Evolutionary conservation across 2,888 invertebrate species (phyloP).

Genomic region (Drosophila peninsularis): DNA sequence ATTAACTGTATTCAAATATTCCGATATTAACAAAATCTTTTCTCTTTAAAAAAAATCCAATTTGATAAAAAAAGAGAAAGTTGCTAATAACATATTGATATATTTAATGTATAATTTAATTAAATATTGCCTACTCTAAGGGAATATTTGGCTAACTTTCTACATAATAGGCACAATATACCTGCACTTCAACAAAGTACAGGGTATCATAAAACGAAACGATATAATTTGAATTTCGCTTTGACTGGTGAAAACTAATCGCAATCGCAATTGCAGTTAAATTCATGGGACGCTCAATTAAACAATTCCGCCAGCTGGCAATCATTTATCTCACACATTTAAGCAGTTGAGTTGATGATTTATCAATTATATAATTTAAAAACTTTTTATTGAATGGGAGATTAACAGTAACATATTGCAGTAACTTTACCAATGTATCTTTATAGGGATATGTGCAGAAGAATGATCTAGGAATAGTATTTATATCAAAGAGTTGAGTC

Average conservation of each 20-base stretch:
- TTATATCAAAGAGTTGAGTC: no score
- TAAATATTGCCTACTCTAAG: no score
- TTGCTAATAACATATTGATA: no score
- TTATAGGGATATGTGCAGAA: background rate
- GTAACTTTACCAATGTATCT: background rate
- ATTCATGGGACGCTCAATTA: constrained; percentile 50
- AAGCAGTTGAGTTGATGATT: constrained; percentile 20
- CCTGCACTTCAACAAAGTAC: no score
- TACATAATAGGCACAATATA: no score
- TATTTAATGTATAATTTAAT: no score
- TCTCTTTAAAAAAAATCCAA: no score
- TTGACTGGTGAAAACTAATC: constrained; percentile 57
- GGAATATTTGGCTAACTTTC: no score
- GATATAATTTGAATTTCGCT: constrained; percentile 33
- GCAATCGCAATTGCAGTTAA: constrained; percentile 33
- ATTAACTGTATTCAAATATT: no score
- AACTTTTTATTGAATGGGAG: background rate
- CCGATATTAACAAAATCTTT: no score
- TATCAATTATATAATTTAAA: background rate
- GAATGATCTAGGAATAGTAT: background rate
- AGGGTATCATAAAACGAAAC: constrained; percentile 25
- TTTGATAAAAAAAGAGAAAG: no score
- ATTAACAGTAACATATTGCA: background rate
- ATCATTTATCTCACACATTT: constrained; percentile 14
- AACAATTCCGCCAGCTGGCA: constrained; percentile 49